phyloP scores from a whole-genome alignment of 2,888 invertebrate species.

The Anthoptus insignis region DNA sequence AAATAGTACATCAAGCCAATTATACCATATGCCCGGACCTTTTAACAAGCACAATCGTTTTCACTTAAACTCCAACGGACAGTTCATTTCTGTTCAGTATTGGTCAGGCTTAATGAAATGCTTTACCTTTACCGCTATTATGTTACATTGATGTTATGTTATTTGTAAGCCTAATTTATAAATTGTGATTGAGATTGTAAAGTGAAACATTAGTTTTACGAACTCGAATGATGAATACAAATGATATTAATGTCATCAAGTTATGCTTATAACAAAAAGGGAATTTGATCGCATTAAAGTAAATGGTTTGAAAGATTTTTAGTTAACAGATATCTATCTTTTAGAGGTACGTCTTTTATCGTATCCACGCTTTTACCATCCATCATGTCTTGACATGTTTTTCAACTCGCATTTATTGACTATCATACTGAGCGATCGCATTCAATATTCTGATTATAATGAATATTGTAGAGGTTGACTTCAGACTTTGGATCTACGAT shows the following conservation, averaged over 20 bases:
- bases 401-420: constrained; percentile 78
- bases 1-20: constrained; percentile 67
- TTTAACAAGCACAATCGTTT: constrained; percentile 36
- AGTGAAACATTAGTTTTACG: no score
- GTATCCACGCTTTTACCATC: constrained; percentile 75
- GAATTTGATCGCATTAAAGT: constrained; percentile 24
- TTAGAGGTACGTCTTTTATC: constrained; percentile 71
- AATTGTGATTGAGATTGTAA: no score
- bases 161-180: no score
- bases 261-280: constrained; percentile 24
- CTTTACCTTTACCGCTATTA: neutral
- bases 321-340: constrained; percentile 60
- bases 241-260: constrained; percentile 11
- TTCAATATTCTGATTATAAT: constrained; percentile 75
- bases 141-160: neutral
- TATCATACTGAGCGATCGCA: constrained; percentile 76
- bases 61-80: constrained; percentile 27
- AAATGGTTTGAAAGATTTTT: constrained; percentile 38
- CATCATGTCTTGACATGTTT: constrained; percentile 83
- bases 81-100: constrained; percentile 1
- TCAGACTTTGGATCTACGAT: neutral
- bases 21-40: constrained; percentile 48
- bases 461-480: constrained; percentile 42
- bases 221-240: no score
- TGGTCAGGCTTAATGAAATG: neutral